phyloP scores from a whole-genome alignment of 1,140 invertebrate genomes.

The Carcinoscorpius rotundicauda region DNA sequence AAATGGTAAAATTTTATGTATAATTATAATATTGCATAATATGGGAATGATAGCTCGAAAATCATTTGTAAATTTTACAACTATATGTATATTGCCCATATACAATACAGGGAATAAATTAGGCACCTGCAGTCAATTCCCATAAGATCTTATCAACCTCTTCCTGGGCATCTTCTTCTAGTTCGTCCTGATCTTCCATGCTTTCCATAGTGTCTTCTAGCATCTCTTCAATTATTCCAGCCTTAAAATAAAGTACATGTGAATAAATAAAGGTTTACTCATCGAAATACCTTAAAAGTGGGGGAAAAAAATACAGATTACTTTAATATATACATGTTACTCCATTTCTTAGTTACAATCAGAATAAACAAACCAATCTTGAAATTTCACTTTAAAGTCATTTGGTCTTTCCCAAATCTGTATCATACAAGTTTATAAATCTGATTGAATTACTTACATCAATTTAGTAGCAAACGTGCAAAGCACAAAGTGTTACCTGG shows the following conservation, averaged over 20 bases:
- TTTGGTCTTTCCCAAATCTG: no score
- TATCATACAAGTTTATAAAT: no score
- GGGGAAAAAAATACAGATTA: no score
- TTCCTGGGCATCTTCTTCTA: slow-evolving; percentile 82
- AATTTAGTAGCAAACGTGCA: no score
- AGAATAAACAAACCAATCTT: no score
- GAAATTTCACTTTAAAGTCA: no score
- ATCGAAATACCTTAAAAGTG: slow-evolving; percentile 12
- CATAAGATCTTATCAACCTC: slow-evolving; percentile 93
- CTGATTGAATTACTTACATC: no score
- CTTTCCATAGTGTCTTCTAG: slow-evolving; percentile 92
- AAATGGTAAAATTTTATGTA: slow-evolving; percentile 1
- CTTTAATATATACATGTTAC: no score
- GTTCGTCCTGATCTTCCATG: slow-evolving; percentile 77
- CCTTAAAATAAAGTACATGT: slow-evolving; percentile 35
- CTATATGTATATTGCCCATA: neutral
- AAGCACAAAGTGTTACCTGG: no score
- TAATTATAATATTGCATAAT: slow-evolving; percentile 1
- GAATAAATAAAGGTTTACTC: slow-evolving; percentile 4
- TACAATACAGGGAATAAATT: neutral
- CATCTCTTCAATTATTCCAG: slow-evolving; percentile 99
- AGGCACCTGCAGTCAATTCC: slow-evolving; percentile 76
- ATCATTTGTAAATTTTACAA: neutral
- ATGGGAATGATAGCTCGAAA: slow-evolving; percentile 1
- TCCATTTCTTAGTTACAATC: no score